These are phyloP conservation scores for Neocrepidodera transversa DNA, from an alignment of 2,888 invertebrate genomes.

Conservation along the genomic window DNA sequence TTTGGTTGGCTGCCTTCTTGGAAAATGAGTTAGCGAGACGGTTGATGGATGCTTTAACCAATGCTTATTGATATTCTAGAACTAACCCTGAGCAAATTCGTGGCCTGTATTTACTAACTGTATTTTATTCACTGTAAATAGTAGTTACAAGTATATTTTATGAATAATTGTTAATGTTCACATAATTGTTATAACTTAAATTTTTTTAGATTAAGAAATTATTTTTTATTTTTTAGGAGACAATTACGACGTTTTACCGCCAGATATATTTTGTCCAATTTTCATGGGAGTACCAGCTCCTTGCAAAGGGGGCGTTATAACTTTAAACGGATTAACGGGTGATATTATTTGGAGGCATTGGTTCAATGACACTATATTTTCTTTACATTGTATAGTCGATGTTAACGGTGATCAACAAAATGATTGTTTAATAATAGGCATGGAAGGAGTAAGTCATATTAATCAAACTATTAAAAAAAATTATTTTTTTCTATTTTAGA, in stretches of 20 bases:
- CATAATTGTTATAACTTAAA: too few species aligned
- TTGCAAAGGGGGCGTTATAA: constrained; percentile 79
- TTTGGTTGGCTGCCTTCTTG: too few species aligned
- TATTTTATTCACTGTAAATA: background rate
- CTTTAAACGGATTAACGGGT: constrained; percentile 76
- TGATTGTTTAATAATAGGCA: constrained; percentile 78
- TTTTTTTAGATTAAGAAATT: too few species aligned
- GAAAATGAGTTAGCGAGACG: too few species aligned
- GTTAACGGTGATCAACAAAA: constrained; percentile 71
- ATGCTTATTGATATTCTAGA: too few species aligned
- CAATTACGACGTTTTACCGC: constrained; percentile 66
- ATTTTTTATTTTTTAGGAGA: too few species aligned
- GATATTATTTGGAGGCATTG: constrained; percentile 77
- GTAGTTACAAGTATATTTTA: too few species aligned
- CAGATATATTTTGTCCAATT: constrained; percentile 69
- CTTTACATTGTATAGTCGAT: constrained; percentile 75
- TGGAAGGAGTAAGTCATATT: constrained; percentile 67
- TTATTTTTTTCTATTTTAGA: constrained; percentile 56
- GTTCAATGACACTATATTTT: constrained; percentile 75
- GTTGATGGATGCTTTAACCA: too few species aligned
- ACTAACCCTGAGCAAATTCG: too few species aligned
- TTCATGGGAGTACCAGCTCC: constrained; percentile 70
- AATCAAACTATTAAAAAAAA: background rate
- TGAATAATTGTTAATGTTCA: too few species aligned
- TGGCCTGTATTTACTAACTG: too few species aligned